Base-by-base conservation (phyloP, 2,888 invertebrate species). In the Hyposoter didymator region DNA sequence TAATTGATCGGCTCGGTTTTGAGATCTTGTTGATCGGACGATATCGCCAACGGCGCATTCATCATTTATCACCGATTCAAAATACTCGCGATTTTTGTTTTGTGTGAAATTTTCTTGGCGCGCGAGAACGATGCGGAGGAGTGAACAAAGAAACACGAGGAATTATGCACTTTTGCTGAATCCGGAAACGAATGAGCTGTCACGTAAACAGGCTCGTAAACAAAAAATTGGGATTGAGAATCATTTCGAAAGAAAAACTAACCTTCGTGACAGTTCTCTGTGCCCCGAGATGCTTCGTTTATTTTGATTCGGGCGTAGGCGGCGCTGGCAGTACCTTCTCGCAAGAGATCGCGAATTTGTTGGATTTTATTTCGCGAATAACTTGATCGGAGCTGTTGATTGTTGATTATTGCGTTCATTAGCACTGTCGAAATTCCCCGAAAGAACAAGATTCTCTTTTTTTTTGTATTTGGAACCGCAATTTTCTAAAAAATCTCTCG, bases 1-100 rank as follows among this genome's bases (percentile, higher is more conserved):
- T 92, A 92, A 87, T 92, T 91, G 5, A 86, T 59, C 39, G 92
- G 88, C 80, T 92, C 92, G 55, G 87, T 90, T 85, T 89, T 90
- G 43, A 88, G 78, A 52, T 90, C 90, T 8, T 88, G 88, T 0
- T 86, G 76, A 35, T 91, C 91, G 8, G 66, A 14, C n/a, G 89
- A 80, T 49, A 89, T 91, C 4, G 82, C 69, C 75, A 89, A 87
- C 10, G 90, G 76, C 19, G 89, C 17, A 12, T 89, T 86, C 89
- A 89, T 90, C 82, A 39, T 82, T 22, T 12, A 83, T 55, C 79
- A 62, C 32, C 72, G 32, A 67, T 39, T n/a, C 8, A 74, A 79
- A 39, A 76, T 55, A 73, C 55, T 62, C 35, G 35, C 1, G 10
- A 39, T 22, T 19, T 69, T 67, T 55, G 14, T 10, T 66, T 35